Evolutionary conservation across 1,140 invertebrate genomes (phyloP).

Genomic region (Leguminivora glycinivorella): DNA sequence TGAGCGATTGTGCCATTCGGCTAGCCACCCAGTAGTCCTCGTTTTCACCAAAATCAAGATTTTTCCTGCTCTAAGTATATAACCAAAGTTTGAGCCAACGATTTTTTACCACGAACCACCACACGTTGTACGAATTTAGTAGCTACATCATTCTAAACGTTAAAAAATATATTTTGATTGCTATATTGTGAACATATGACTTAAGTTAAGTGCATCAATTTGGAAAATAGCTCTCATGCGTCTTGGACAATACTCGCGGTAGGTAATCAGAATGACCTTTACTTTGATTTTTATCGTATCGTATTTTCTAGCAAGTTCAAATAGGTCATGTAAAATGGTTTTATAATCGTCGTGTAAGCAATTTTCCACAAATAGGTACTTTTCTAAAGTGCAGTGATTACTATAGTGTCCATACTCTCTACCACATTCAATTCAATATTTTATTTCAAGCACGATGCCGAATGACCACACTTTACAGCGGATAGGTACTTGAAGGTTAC

Average conservation of each 20-base stretch:
- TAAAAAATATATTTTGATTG: background rate
- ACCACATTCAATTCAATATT: too few species aligned
- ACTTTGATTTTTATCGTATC: background rate
- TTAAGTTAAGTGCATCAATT: background rate
- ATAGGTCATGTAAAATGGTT: background rate
- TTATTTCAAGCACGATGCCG: too few species aligned
- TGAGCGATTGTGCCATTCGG: too few species aligned
- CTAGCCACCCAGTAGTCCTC: too few species aligned
- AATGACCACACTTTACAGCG: too few species aligned
- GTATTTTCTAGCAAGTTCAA: background rate
- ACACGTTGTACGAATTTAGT: too few species aligned
- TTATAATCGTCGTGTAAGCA: constrained; percentile 8
- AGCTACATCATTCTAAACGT: too few species aligned
- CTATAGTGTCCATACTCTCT: background rate
- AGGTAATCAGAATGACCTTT: background rate
- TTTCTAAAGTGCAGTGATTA: constrained; percentile 2
- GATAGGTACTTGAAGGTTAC: background rate
- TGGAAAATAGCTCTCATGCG: background rate
- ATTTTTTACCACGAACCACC: too few species aligned
- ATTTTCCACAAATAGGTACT: constrained; percentile 15
- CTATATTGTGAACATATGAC: background rate
- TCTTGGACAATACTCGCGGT: background rate
- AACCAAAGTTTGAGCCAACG: too few species aligned
- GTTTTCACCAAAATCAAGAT: too few species aligned
- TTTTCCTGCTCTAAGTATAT: too few species aligned